Evolutionary conservation across 2,797 vertebrate genomes (phyloP), one percentile per base, ranked within the genome.

Genomic region (Helarctos malayanus): DNA sequence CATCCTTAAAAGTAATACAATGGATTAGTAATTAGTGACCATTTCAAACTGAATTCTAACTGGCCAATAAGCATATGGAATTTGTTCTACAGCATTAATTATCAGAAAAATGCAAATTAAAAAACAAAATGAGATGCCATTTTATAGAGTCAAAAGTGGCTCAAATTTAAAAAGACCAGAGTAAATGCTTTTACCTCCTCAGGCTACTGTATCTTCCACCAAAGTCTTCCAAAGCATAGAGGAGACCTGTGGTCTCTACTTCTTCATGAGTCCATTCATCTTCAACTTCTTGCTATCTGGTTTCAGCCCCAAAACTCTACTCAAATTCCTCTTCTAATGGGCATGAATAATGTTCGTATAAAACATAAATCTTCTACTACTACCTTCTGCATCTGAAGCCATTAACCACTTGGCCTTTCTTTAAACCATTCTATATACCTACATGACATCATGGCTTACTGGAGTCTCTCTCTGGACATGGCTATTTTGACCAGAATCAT

Each of bases 11-110:
- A 88, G 63, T 13, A 94, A 83, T 11, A 68, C 6, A 41, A 35
- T n/a, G 32, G 59, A 35, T 90, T 83, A 75, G 32, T 49, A 78
- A 89, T 92, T 91, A 71, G 38, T 54, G 21, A 29, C 65, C 56
- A 89, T 68, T 84, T 88, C n/a, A 81, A 18, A 35, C n/a, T 91
- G 13, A 73, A 49, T 97, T 76, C 86, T 85, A 93, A 83, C 13
- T 81, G 15, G 38, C 23, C 23, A 75, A 86, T 41, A 57, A 79
- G 11, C n/a, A 29, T 27, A 82, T 16, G 45, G 14, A 54, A 59
- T 61, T 15, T 61, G 18, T 61, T 78, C 41, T 61, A 21, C 6
- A 87, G 23, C 23, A 68, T 68, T 84, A 61, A 63, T 57, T 69
- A 47, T 52, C 18, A n/a, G 12, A 32, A 78, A 63, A 69, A 61